Evolutionary conservation across 2,888 invertebrate genomes (phyloP), one percentile per base, ranked within the genome.

Genomic region (Chrysina gloriosa): DNA sequence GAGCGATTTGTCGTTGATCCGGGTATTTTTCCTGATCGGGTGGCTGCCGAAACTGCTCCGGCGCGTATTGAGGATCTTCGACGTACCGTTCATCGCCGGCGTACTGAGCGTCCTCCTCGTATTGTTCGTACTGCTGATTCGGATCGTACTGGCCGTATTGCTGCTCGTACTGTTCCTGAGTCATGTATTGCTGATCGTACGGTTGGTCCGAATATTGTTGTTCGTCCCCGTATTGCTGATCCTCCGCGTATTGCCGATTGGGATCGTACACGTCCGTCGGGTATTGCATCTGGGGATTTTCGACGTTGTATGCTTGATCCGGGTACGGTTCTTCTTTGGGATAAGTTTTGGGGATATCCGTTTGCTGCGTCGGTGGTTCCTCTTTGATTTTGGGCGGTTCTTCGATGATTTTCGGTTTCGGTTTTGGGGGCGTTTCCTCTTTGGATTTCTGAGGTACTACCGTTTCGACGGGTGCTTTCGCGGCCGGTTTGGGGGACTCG

Each of bases 51-150:
- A 70, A 70, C 21, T 9, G 48, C 45, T 45, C 34, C 74, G 68
- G 83, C 83, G 70, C 82, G 25, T 67, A 67, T 31, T 58, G 56
- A 3, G 14, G n/a, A 45, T 66, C 31, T 74, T 45, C 82, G 81
- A 66, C 81, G 61, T 66, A 82, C 64, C 79, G 81, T 67, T 81
- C 82, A 47, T 83, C 80, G 9, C 73, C 29, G 6, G 34, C 31
- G 31, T 72, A 73, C 34, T 72, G 65, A 39, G 29, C 34, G 25
- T 71, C 69, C 6, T 68, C 65, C 65, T 68, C 73, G 67, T 76
- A 77, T 58, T 75, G 73, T 39, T 63, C 67, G 31, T 74, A 73
- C 56, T 73, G 71, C 21, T 76, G 76, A n/a, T n/a, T 70, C 6
- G 69, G 68, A 67, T 68, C 73, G 67, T 76, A 77, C 56, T 75